Base-by-base conservation (phyloP, 2,797 vertebrate species). In the Malurus leucopterus region DNA sequence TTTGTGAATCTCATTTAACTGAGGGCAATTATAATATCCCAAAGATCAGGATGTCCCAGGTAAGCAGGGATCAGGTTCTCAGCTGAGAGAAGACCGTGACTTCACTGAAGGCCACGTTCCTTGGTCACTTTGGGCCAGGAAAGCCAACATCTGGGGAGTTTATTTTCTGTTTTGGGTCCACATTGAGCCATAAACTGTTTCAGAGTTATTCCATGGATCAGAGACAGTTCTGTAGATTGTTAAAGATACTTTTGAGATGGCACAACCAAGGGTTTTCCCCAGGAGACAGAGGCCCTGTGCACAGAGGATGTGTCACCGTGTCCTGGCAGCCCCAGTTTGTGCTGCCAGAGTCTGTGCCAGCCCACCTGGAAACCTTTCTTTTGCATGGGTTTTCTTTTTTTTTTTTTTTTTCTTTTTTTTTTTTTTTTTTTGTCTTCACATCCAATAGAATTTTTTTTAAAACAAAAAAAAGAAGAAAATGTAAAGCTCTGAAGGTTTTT, bases 1-100 rank as follows among this genome's bases (percentile, higher is more conserved):
- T 88, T 82, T 61, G 55, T 82, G 47, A 79, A 67, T 76, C 85
- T 79, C 13, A 73, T 90, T 92, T 90, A 62, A 71, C 46, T 71
- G 24, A 88, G 64, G 61, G 40, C 43, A 79, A 76, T 82, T 81
- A 86, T 34, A 77, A 83, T 69, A 72, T 65, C 79, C 80, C 40
- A 78, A 58, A 85, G 86, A 76, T 86, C 89, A 70, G 27, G 43
- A 24, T 7, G 15, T 57, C 85, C 88, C 67, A 70, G 34, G 65
- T 46, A 69, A 89, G 64, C 34, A 71, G 0, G 0, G 58, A 44
- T 30, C 47, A 68, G 32, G 44, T 13, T 76, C 54, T 79, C 43
- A 69, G 69, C 26, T 77, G 40, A 36, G 15, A 63, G 29, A 57
- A 77, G 32, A 67, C 4, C 27, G 6, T 8, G 19, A 13, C 36